Evolutionary conservation across 1,140 invertebrate genomes (phyloP), one percentile per base, ranked within the genome.

Genomic region (Chrysomallon squamiferum): DNA sequence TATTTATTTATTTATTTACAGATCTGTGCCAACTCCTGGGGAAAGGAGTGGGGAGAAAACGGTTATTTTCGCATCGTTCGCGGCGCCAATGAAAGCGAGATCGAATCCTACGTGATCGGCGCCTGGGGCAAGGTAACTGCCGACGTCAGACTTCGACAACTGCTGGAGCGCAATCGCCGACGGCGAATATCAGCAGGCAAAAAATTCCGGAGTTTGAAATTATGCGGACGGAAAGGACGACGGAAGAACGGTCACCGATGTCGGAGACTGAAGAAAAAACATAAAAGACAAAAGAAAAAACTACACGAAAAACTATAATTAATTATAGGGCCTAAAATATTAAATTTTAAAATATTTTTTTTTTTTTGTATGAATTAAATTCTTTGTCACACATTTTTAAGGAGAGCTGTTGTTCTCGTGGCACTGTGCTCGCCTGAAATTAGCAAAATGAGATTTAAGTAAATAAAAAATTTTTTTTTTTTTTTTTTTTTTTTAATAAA

Each of bases 1-100:
- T n/a, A n/a, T n/a, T n/a, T n/a, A n/a, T n/a, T n/a, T 38, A 38
- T n/a, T 27, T 30, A 65, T 52, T 64, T 66, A 1, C 67, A 84
- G 95, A 87, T 94, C 73, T 93, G 91, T 27, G 93, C 93, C 47
- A 89, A 97, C 84, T 95, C 93, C 6, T 98, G 95, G 95, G 95
- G 95, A 3, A 71, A 79, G 0, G 84, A 89, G 41, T 98, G 95
- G 95, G 96, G 95, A 7, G 94, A 97, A 82, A 85, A 76, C 35
- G 84, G 84, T 29, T 81, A 77, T 64, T 85, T 85, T 68, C 65
- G 77, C 43, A 81, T 84, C 29, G 9, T 63, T 4, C 57, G 83
- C 62, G 81, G 81, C 29, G 59, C 47, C n/a, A 74, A 82, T 60
- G 76, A 78, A 71, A 78, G 78, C 60, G 63, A 74, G 18, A 80